Evolutionary conservation across 2,888 invertebrate genomes (phyloP).

Genomic region (Phrixothrix hirtus): DNA sequence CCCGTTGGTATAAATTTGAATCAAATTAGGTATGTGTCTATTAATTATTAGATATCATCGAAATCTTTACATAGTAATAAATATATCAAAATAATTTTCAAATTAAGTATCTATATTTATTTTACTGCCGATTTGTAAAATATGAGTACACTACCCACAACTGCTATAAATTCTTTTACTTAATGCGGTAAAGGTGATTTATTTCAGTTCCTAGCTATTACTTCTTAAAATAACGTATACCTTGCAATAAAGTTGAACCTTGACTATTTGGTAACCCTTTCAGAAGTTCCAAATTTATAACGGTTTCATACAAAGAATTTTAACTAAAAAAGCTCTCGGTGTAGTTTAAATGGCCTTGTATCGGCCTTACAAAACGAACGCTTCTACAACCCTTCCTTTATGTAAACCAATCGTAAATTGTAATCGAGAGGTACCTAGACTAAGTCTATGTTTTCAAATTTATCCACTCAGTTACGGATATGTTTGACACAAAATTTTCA

Average conservation of each 20-base stretch:
- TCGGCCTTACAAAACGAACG: constrained; percentile 11
- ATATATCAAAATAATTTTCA: too few relatives aligned
- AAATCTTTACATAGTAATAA: too few relatives aligned
- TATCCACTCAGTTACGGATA: too few relatives aligned
- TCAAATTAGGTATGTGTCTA: too few relatives aligned
- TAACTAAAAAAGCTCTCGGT: constrained; percentile 17
- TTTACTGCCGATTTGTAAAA: constrained; percentile 19
- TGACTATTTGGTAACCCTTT: constrained; percentile 27
- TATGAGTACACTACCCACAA: constrained; percentile 13
- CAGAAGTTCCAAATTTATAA: constrained; percentile 23
- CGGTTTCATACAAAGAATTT: constrained; percentile 16
- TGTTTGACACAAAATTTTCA: too few relatives aligned
- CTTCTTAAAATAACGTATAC: constrained; percentile 3
- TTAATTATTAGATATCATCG: too few relatives aligned
- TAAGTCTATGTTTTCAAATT: constrained; percentile 7
- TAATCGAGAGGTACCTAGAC: neutral
- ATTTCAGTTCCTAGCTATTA: constrained; percentile 19
- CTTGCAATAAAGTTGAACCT: constrained; percentile 20
- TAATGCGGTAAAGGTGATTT: constrained; percentile 23
- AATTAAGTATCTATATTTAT: too few relatives aligned
- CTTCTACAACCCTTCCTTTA: constrained; percentile 22
- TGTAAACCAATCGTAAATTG: constrained; percentile 16
- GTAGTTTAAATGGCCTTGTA: constrained; percentile 17
- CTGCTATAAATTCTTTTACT: constrained; percentile 22
- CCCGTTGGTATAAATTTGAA: too few relatives aligned